Evolutionary conservation across 2,888 invertebrate genomes (phyloP), one percentile per base, ranked within the genome.

Genomic region (Stomorhina lunata): DNA sequence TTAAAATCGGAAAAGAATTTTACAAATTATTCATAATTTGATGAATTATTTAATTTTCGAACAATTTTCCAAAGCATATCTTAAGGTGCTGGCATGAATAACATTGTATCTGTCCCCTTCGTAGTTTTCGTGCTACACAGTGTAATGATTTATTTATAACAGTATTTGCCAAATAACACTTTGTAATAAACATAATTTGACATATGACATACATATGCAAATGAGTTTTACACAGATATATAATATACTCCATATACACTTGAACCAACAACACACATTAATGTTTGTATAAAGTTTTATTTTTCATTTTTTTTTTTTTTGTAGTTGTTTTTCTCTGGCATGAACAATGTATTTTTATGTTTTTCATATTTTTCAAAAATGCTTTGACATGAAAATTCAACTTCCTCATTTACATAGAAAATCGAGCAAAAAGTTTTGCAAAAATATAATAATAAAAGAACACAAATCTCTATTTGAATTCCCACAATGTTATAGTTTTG

Each of bases 361-460:
- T 22, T 12, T 17, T 37, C 4, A 34, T n/a, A 4, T 32, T 75
- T 57, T 69, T 69, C 17, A 61, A 75, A 48, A 65, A 75, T 75
- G 61, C 63, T 80, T 75, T 69, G 75, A 69, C 75, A 75, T 20
- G 57, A 69, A 80, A 53, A 73, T n/a, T n/a, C 29, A 29, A 48
- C 37, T 57, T 55, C 20, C 55, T 57, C 55, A 68, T 68, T 75
- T 75, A 37, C 69, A 75, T 73, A 7, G 45, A 25, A 34, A 25
- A n/a, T 34, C 17, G 29, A 50, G 37, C 25, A 59, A 43, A 66
- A 37, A 45, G 45, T 25, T 37, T 29, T 32, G 9, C 25, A 65
- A 34, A 66, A 48, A 76, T 34, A 63, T 53, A 34, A 27, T 0
- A 43, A 9, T 27, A 22, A 55, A 75, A 32, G 2, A 65, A 9